Evolutionary conservation across 2,888 invertebrate genomes (phyloP).

Genomic region (Ochlodes sylvanus): DNA sequence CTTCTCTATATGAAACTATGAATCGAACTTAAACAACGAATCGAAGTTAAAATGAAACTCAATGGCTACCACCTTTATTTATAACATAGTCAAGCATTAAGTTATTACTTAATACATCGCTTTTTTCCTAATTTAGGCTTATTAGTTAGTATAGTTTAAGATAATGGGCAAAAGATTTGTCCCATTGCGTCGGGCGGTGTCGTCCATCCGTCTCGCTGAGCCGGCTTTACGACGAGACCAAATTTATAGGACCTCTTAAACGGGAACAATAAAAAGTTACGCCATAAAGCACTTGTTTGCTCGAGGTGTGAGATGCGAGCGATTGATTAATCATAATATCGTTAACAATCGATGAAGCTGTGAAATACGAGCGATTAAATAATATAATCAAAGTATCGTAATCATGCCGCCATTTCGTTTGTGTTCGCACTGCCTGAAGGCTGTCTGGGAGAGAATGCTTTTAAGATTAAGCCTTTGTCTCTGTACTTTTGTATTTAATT

Average conservation of each 20-base stretch:
- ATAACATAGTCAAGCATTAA: too few species aligned
- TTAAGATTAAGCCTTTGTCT: too few species aligned
- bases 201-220: slow-evolving; percentile 52
- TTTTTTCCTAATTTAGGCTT: slow-evolving; percentile 17
- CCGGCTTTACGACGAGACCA: slow-evolving; percentile 73
- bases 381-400: too few species aligned
- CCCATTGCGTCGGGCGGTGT: slow-evolving; percentile 30
- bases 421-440: too few species aligned
- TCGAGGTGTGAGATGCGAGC: neutral
- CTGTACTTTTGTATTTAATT: too few species aligned
- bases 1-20: too few species aligned
- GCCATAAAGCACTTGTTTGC: slow-evolving; percentile 57
- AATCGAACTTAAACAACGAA: too few species aligned
- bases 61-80: too few species aligned
- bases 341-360: neutral
- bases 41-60: too few species aligned
- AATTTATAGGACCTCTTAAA: slow-evolving; percentile 75
- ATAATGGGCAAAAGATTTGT: slow-evolving; percentile 28
- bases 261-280: slow-evolving; percentile 78
- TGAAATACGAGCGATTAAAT: neutral
- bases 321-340: neutral
- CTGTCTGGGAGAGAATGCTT: too few species aligned
- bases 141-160: slow-evolving; percentile 32
- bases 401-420: too few species aligned
- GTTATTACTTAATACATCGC: neutral